Conservation (phyloP, 2,797 vertebrate species). For the Manis crassicaudata region DNA sequence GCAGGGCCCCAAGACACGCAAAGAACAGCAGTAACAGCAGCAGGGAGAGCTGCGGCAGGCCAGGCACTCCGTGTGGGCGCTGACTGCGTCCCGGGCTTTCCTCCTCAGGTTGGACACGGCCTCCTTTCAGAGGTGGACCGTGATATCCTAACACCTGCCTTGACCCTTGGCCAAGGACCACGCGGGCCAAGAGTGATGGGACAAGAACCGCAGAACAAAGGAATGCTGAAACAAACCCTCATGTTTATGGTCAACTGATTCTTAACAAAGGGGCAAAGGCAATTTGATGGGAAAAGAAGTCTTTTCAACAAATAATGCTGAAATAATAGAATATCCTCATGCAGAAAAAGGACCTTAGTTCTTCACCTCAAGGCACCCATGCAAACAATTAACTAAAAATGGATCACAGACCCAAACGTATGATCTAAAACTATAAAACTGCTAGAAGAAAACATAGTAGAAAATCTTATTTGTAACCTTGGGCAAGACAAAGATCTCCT, state of each 20-base stretch:
- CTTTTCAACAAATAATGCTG: background rate
- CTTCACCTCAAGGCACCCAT: background rate
- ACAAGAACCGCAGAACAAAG: background rate
- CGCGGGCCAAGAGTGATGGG: no score
- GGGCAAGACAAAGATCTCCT: background rate
- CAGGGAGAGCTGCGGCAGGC: fast-evolving
- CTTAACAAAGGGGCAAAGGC: background rate
- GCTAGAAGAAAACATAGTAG: background rate
- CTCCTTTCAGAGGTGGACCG: background rate
- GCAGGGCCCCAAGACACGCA: background rate
- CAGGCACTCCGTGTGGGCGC: background rate
- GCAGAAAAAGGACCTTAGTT: background rate
- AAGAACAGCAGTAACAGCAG: background rate
- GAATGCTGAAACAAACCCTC: background rate
- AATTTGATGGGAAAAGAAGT: background rate
- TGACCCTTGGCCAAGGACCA: background rate
- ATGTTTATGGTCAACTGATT: background rate
- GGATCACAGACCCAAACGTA: background rate
- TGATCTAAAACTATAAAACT: background rate
- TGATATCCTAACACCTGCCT: background rate
- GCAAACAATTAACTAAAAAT: background rate
- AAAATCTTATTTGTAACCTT: background rate
- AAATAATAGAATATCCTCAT: background rate
- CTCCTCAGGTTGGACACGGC: background rate
- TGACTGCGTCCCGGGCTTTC: background rate